Evolutionary conservation across 2,888 invertebrate genomes (phyloP), one percentile per base, ranked within the genome.

Genomic region (Hirtodrosophila alboralis): DNA sequence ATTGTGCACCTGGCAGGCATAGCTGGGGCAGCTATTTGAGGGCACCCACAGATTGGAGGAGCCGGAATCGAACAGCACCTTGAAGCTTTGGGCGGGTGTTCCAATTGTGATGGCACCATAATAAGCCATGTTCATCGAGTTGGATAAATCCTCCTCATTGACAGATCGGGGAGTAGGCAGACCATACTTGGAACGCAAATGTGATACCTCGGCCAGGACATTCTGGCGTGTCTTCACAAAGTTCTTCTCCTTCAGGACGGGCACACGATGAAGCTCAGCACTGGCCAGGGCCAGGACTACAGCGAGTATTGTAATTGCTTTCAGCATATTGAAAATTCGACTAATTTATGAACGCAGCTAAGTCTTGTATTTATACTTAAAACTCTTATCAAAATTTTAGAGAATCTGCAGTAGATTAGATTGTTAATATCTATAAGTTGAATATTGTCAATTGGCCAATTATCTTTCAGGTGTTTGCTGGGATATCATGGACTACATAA

Each of bases 41-140:
- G 99, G 99, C 51, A 99, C 95, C 99, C 99, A 99, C 64, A 99
- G 93, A 91, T 99, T 99, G 47, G 98, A 97, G 18, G 98, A 98
- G 60, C 98, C 99, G 0, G 98, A 99, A 91, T 99, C 99, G 91
- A 99, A 99, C 67, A 99, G 95, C 57, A 99, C 98, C 86, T 94
- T 94, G 91, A 98, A 98, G 5, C 91, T 91, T 91, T 99, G 98
- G 41, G 96, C 94, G 10, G 98, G 98, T 44, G 93, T 94, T 49
- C 99, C 98, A 91, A 99, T 95, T 1, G 93, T 92, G 80, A 99
- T 98, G 6, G 93, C 94, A 9, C 98, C 98, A 92, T 95, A 98
- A 91, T 98, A 99, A 90, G 98, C 97, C 52, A 97, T 95, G 91
- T 98, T 97, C 68, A 97, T 91, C 87, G 97, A 97, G 91, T 98